phyloP scores from a whole-genome alignment of 1,140 invertebrate species.

The Drosophila rufa region DNA sequence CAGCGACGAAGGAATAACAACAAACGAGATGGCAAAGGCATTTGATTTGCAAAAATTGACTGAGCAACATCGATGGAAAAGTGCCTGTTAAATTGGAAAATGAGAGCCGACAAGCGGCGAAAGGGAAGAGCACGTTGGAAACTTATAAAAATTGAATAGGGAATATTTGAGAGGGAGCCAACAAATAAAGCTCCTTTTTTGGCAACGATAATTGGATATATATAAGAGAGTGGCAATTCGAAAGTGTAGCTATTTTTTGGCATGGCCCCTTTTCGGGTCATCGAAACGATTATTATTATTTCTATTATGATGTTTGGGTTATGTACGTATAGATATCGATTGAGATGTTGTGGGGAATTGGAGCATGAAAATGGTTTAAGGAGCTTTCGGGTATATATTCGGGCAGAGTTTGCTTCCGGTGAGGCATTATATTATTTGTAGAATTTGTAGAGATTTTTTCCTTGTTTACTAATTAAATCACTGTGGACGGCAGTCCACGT shows the following conservation, averaged over 20 bases:
- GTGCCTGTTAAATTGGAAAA: constrained; percentile 79
- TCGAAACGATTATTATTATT: constrained; percentile 42
- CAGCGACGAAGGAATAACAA: constrained; percentile 31
- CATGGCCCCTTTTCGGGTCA: constrained; percentile 38
- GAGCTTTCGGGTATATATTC: neutral
- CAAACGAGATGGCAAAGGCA: constrained; percentile 33
- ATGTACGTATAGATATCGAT: constrained; percentile 18
- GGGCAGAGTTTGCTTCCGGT: no score
- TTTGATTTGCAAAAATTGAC: constrained; percentile 82
- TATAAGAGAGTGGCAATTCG: constrained; percentile 47
- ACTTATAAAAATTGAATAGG: constrained; percentile 61
- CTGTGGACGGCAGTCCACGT: no score
- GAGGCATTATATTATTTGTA: neutral
- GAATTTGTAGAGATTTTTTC: no score
- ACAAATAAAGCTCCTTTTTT: constrained; percentile 24
- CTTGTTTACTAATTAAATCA: neutral
- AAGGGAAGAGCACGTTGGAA: constrained; percentile 33
- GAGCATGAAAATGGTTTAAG: constrained; percentile 12
- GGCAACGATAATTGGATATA: constrained; percentile 55
- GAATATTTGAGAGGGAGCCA: constrained; percentile 11
- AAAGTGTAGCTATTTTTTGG: constrained; percentile 47
- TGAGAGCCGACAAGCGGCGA: constrained; percentile 22
- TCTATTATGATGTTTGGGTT: constrained; percentile 2
- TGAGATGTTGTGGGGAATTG: constrained; percentile 15
- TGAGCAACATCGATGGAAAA: constrained; percentile 70